These are phyloP conservation scores for Drosophila teissieri DNA, from an alignment of 1,140 invertebrate species.

Conservation along the genomic window DNA sequence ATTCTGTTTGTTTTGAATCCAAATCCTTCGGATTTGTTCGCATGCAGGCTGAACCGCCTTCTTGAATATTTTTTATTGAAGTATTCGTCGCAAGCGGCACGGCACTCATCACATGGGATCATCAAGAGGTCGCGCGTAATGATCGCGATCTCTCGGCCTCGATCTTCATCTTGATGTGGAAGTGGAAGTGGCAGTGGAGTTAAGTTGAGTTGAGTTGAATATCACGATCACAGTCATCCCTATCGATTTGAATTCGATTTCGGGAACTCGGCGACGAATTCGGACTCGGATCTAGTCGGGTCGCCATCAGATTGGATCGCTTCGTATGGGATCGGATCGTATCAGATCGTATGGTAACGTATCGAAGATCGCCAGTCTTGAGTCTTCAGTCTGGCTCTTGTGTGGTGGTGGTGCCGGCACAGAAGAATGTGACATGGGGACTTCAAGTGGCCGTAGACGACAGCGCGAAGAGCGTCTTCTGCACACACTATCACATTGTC, in stretches of 20 bases:
- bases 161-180: slow-evolving; percentile 12
- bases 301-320: neutral
- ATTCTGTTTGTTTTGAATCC: too few species aligned
- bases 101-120: slow-evolving; percentile 35
- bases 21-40: too few species aligned
- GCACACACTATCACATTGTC: slow-evolving; percentile 51
- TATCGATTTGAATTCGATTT: slow-evolving; percentile 4
- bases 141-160: slow-evolving; percentile 33
- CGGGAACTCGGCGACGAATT: neutral
- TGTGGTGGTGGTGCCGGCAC: slow-evolving; percentile 13
- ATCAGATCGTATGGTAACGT: neutral
- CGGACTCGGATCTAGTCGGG: neutral
- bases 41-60: too few species aligned
- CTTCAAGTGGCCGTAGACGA: slow-evolving; percentile 62
- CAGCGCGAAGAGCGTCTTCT: slow-evolving; percentile 59
- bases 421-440: slow-evolving; percentile 74
- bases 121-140: slow-evolving; percentile 19
- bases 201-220: slow-evolving; percentile 7
- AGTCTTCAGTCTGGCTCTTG: slow-evolving; percentile 40
- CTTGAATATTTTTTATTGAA: slow-evolving; percentile 9
- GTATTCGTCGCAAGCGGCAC: slow-evolving; percentile 55
- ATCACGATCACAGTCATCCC: slow-evolving; percentile 31
- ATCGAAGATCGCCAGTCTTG: slow-evolving; percentile 10
- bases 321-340: neutral
- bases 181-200: slow-evolving; percentile 11